Evolutionary conservation across 2,888 invertebrate genomes (phyloP), one percentile per base, ranked within the genome.

Genomic region (Glyphotaelius pellucidus): DNA sequence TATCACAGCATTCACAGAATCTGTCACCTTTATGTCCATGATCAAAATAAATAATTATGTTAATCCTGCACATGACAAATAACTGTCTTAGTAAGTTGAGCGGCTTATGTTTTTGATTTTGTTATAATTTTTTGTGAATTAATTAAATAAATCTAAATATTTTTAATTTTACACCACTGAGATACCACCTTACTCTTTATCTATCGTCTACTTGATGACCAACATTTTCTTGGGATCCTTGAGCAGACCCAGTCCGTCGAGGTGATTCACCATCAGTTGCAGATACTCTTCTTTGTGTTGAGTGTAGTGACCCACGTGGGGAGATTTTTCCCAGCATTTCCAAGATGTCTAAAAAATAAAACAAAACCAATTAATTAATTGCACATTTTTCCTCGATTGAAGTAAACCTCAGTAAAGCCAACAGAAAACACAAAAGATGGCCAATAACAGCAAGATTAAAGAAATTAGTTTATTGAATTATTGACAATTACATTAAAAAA

Each of bases 191-290:
- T 1, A 25, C 14, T 67, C 52, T 67, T 4, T 25, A 42, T 42
- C 3, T 47, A 15, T 15, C 47, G 52, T 67, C 25, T 25, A 67
- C 52, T 67, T 67, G 19, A 67, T 84, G 35, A 32, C 84, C 38
- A 84, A 35, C 84, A 84, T 84, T 31, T 84, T 84, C 84, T 84
- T 32, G 15, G 84, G 84, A 25, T 84, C 25, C 9, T 25, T 30
- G 35, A 84, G 84, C 35, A 84, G 84, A 19, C 32, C 32, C 15
- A 84, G 25, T 30, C 84, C 84, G 11, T 32, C 25, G 25, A 84
- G 84, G 38, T 84, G 84, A 1, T 84, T 38, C 15, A 12, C 12
- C 84, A 84, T 84, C 25, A 32, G 19, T 25, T 30, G 30, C 31
- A 84, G 7, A 32, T 84, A 84, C 25, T 84, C 84, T 35, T 84